Base-by-base conservation (phyloP, 2,113 vertebrate genomes). In the Alexandromys fortis region DNA sequence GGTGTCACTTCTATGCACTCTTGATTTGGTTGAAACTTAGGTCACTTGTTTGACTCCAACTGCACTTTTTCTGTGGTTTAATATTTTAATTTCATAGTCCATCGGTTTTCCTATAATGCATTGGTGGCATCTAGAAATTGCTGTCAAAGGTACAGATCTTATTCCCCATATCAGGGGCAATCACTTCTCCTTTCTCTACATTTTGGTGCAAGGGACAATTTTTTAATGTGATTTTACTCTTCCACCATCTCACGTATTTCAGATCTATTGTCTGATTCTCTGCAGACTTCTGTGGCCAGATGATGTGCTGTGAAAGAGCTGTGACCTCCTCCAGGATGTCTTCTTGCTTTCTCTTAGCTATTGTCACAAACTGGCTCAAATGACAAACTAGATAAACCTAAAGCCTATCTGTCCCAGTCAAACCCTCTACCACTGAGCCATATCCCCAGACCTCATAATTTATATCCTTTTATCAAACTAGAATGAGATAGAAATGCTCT, bases 1-100 rank as follows among this genome's bases (percentile, higher is more conserved):
- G n/a, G 33, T 85, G 86, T 87, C 70, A 70, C n/a, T 58, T 47
- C 12, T n/a, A 5, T 10, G 33, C 21, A 28, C 30, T 90, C 70
- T 95, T 87, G 38, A 75, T 90, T 90, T 92, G n/a, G 33, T 90
- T 94, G 45, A 92, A 30, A 63, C 10, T 85, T 87, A 73, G 65
- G 14, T 94, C 67, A 47, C 24, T 26, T 55, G 86, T 91, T 61
- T n/a, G 28, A 7, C 42, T 42, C 49, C 38, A 24, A 22, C 13
- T 65, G 9, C 13, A 77, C 45, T 70, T 75, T 68, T 70, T 35
- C 76, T 33, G 75, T 89, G 24, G 28, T n/a, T 94, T 93, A 47
- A 6, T 88, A 35, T 93, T 96, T 93, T 24, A n/a, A n/a, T 70
- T 96, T 90, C 21, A 87, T 81, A 90, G 17, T 24, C 49, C 33